Conservation (phyloP, 2,797 vertebrate species). For the Enteromius paludinosus region DNA sequence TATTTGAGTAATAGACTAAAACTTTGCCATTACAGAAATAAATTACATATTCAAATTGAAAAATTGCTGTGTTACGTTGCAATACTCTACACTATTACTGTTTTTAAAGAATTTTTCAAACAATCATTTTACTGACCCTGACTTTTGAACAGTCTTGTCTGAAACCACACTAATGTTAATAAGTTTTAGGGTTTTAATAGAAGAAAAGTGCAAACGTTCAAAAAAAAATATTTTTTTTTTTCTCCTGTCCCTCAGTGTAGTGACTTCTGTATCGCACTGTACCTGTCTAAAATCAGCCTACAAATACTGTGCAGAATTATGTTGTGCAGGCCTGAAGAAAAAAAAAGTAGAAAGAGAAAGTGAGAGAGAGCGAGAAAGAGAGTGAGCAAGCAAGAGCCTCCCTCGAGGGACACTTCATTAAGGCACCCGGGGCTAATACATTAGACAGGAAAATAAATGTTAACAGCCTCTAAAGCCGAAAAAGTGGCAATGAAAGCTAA, state of each 20-base stretch:
- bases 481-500: slow-evolving; percentile 50
- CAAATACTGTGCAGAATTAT: not conserved
- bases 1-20: not conserved
- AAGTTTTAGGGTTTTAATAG: not conserved
- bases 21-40: not conserved
- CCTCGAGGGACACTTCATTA: slow-evolving; percentile 46
- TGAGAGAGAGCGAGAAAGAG: not conserved
- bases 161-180: not conserved
- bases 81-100: not conserved
- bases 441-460: slow-evolving; percentile 54
- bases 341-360: not conserved
- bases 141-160: not conserved
- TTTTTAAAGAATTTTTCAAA: not conserved
- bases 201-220: not conserved
- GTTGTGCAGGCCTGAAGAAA: not conserved
- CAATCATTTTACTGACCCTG: not conserved
- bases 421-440: slow-evolving; percentile 51
- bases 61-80: not conserved
- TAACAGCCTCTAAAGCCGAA: slow-evolving; percentile 53
- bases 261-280: not conserved
- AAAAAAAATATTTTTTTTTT: not conserved
- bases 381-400: slow-evolving; percentile 6
- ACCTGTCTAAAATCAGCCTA: not conserved
- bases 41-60: not conserved
- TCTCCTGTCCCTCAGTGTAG: no score